phyloP scores from a whole-genome alignment of 2,113 vertebrate species.

The Empidonax alnorum region DNA sequence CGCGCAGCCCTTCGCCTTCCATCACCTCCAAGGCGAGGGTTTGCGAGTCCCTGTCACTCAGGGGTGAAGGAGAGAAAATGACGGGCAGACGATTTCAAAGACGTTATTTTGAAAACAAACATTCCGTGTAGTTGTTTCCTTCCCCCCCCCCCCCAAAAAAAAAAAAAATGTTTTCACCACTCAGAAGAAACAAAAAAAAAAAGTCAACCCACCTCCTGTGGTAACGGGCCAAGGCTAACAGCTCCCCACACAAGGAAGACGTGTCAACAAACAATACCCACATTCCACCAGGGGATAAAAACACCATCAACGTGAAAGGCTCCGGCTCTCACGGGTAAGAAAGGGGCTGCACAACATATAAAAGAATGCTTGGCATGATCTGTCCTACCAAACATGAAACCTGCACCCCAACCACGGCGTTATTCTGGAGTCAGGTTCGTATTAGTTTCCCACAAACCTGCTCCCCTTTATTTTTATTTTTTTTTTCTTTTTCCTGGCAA shows the following conservation, averaged over 20 bases:
- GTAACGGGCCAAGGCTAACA: not conserved
- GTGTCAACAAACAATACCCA: conserved; percentile 22
- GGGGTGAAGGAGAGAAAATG: not conserved
- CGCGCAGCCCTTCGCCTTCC: not conserved
- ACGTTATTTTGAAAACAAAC: conserved; percentile 4
- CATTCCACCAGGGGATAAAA: not conserved
- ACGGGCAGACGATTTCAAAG: not conserved
- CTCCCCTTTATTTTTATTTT: not conserved
- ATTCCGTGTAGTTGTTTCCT: not conserved
- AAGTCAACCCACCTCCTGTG: not conserved
- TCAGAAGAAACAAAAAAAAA: not conserved
- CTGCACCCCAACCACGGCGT: accelerated
- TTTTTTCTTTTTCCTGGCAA: not conserved
- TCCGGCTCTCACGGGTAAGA: not conserved
- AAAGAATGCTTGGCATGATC: not conserved
- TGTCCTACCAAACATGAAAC: not conserved
- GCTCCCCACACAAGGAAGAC: not conserved
- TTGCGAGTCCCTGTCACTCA: not conserved
- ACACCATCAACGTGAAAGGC: not conserved
- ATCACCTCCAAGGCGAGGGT: not conserved
- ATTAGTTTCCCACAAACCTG: not conserved
- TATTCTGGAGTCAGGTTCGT: not conserved
- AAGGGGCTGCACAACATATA: not conserved
- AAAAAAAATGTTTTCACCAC: not conserved
- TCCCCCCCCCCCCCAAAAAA: too few species aligned